Percentiles rank a stretch among this genome's conserved stretches.
Evolutionary conservation across 2,113 vertebrate genomes (phyloP).

Genomic region (Chrysemys picta): DNA sequence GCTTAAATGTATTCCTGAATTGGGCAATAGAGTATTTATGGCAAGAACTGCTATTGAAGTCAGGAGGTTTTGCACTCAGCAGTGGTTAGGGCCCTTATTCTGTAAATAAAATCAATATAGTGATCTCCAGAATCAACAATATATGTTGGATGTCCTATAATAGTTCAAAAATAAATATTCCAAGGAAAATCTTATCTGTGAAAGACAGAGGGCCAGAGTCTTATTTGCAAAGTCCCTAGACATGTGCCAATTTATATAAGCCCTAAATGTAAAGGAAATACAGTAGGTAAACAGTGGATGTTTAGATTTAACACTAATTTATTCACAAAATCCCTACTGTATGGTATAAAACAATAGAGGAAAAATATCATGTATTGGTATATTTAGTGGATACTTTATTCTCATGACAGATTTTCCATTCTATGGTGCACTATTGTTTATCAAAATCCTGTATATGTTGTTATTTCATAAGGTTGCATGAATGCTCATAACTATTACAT

Average conservation of each 20-base stretch:
- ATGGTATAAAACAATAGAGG: neutral
- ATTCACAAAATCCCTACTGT: neutral
- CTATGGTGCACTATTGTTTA: neutral
- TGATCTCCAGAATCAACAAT: neutral
- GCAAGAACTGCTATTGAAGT: neutral
- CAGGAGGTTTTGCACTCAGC: neutral
- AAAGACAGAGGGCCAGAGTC: neutral
- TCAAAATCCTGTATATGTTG: neutral
- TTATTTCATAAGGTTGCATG: conserved; percentile 10
- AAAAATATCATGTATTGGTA: neutral
- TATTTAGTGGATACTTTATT: neutral
- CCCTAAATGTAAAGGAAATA: neutral
- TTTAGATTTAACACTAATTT: neutral
- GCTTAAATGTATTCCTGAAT: neutral
- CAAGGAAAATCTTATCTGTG: neutral
- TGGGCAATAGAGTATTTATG: neutral
- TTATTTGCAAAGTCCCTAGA: neutral
- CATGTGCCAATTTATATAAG: neutral
- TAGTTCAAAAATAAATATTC: neutral
- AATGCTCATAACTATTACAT: neutral
- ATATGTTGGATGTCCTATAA: neutral
- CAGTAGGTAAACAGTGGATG: neutral
- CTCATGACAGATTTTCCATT: neutral
- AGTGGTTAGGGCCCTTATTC: neutral
- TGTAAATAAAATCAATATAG: neutral